Base-by-base conservation (phyloP, 1,140 invertebrate species). In the Orchesella cincta region DNA sequence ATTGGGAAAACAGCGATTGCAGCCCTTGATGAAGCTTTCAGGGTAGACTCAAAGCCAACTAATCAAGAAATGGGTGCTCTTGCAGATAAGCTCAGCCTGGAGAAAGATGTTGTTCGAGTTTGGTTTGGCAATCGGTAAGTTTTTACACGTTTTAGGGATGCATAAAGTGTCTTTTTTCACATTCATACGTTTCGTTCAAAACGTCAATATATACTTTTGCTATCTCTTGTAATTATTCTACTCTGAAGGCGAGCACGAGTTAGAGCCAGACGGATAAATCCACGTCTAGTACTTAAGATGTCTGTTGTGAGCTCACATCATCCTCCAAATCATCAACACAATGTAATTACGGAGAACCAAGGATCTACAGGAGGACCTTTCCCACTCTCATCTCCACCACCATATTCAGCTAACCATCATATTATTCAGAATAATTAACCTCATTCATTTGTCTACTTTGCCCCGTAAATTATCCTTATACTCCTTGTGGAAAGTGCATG, bases 31-130 rank as follows among this genome's bases (percentile, higher is more conserved):
- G 95, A 95, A 85, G 93, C 95, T 52, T 99, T 99, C 85, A 85
- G 95, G 39, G 90, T 93, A 83, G 98, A 99, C 86, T 95, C 96
- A 34, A 98, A 99, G 85, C 97, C 98, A 20, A 98, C 96, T 20
- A 96, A 95, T 16, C 96, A 98, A 85, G 96, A 98, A 86, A 98
- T 99, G 80, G 90, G 93, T 1, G 89, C 94, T 81, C 87, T 99
- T 35, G 96, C 96, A 23, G 95, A 98, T 83, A 91, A 90, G 76
- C 89, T 99, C 31, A 91, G 92, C 78, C 97, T 99, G 94, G 98
- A 99, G 85, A 98, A 98, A 85, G 97, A 99, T 87, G 96, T 98
- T 29, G 94, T 98, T 28, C 88, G 96, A 79, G 96, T 98, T 1
- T 98, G 96, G 96, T 98, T 98, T 85, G 98, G 96, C 87, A 98